Percentiles rank a stretch among this genome's conserved stretches.
phyloP scores from a whole-genome alignment of 2,113 vertebrate species.

The Chrysochloris asiatica region DNA sequence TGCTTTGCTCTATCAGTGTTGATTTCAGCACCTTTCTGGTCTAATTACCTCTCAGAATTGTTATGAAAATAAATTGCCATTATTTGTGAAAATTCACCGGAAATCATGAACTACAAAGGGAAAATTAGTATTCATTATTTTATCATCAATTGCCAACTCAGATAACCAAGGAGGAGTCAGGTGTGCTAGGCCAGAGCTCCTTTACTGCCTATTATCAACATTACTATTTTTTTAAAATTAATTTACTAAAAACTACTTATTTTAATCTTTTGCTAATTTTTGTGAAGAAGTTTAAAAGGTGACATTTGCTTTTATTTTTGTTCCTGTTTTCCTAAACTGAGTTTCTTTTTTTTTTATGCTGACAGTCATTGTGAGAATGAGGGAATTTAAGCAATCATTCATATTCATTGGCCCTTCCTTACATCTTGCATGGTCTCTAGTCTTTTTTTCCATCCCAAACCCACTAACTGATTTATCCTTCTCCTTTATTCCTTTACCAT shows the following conservation, averaged over 20 bases:
- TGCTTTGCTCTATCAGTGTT: not conserved
- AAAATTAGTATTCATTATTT: conserved; percentile 16
- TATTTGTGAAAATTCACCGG: conserved; percentile 38
- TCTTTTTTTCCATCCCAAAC: not conserved
- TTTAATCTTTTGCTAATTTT: too few relatives aligned
- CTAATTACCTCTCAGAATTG: conserved; percentile 13
- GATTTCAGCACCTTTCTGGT: not conserved
- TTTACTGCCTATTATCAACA: not conserved
- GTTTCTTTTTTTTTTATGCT: too few relatives aligned
- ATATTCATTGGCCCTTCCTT: not conserved
- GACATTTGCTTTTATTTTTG: too few relatives aligned
- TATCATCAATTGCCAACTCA: not conserved
- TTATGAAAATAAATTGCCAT: conserved; percentile 45
- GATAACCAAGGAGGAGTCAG: not conserved
- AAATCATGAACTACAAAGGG: not conserved
- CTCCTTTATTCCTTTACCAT: not conserved
- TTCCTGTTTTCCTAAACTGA: too few relatives aligned
- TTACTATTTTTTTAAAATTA: too few relatives aligned
- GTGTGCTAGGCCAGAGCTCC: not conserved
- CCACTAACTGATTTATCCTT: not conserved
- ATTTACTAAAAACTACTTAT: too few relatives aligned
- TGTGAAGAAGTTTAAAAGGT: too few relatives aligned
- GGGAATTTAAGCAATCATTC: too few relatives aligned
- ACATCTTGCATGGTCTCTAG: not conserved
- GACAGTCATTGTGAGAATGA: too few relatives aligned